Base-by-base conservation (phyloP, 2,888 invertebrate species). In the Himalopsyche tibetana region DNA sequence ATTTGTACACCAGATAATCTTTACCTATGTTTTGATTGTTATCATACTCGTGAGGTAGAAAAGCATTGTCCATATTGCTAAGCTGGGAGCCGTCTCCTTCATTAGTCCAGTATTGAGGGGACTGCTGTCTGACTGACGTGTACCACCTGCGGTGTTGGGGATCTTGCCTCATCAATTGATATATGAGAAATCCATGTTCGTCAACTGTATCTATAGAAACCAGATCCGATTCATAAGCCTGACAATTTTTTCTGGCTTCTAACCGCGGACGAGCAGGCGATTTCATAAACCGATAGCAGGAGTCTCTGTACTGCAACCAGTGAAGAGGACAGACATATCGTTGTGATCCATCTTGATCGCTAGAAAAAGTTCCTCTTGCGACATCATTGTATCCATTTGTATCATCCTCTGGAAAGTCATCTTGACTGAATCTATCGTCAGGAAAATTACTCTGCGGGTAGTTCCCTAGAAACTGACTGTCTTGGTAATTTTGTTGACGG, bases 211-310 rank as follows among this genome's bases (percentile, higher is more conserved):
- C 97, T 8, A 99, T 94, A 88, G 96, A 95, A 0, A 96, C 93
- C 84, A 98, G 92, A 90, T 98, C 97, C 2, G 97, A 95, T 90
- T 96, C 96, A 89, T 95, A 96, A 0, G 97, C 96, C 93, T 96
- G 95, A 90, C 98, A 98, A 89, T 97, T 96, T 90, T 95, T 95
- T 89, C 96, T 94, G 0, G 98, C 98, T 89, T 98, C 98, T 89
- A 95, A 95, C 90, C 96, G 95, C 74, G 95, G 95, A 85, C 95
- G 96, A 89, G 95, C 94, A 0, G 98, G 98, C 6, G 97, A 98
- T 90, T 97, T 96, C 4, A 97, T 96, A 90, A 98, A 99, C 83
- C 97, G 95, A 91, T 98, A 98, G 91, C 99, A 99, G 0, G 96
- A 95, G 87, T 96, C 95, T 89, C 95, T 94, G 90, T 94, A 97